Conservation (phyloP, 2,888 invertebrate genomes). For the Hyposoter dolosus region DNA sequence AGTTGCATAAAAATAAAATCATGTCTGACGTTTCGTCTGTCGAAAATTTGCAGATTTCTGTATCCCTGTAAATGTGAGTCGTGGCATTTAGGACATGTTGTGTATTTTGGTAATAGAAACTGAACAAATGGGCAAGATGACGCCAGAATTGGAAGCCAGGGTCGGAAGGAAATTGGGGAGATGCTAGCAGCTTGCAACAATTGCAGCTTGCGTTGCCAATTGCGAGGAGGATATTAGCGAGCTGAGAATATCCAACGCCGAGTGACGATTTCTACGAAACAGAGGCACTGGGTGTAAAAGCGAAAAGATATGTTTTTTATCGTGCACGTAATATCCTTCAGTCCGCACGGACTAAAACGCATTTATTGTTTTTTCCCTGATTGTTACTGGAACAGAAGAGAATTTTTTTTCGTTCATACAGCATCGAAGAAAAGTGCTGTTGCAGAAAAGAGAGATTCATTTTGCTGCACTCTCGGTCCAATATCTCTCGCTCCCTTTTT, state of each 20-base stretch:
- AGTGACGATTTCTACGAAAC: constrained; percentile 16
- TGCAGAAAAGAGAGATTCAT: constrained; percentile 25
- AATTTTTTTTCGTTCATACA: background rate
- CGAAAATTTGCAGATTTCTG: background rate
- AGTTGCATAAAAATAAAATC: background rate
- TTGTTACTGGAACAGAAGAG: constrained; percentile 26
- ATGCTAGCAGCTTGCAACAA: constrained; percentile 50
- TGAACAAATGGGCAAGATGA: background rate
- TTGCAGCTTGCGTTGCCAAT: constrained; percentile 29
- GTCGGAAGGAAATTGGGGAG: constrained; percentile 49
- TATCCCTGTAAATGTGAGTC: background rate
- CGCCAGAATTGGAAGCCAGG: constrained; percentile 36
- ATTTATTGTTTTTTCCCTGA: constrained; percentile 42
- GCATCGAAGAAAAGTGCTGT: constrained; percentile 10
- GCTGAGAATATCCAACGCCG: constrained; percentile 23
- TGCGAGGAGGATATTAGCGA: constrained; percentile 10
- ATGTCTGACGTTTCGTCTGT: background rate
- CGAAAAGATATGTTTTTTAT: constrained; percentile 31
- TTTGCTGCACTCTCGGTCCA: constrained; percentile 41
- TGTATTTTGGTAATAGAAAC: background rate
- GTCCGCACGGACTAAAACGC: constrained; percentile 20
- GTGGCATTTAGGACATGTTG: background rate
- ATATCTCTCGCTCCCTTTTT: constrained; percentile 26
- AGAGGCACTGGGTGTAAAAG: background rate
- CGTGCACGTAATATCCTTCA: constrained; percentile 33